Evolutionary conservation across 2,797 vertebrate species (phyloP), one percentile per base, ranked within the genome.

Genomic region (Rhincodon typus): DNA sequence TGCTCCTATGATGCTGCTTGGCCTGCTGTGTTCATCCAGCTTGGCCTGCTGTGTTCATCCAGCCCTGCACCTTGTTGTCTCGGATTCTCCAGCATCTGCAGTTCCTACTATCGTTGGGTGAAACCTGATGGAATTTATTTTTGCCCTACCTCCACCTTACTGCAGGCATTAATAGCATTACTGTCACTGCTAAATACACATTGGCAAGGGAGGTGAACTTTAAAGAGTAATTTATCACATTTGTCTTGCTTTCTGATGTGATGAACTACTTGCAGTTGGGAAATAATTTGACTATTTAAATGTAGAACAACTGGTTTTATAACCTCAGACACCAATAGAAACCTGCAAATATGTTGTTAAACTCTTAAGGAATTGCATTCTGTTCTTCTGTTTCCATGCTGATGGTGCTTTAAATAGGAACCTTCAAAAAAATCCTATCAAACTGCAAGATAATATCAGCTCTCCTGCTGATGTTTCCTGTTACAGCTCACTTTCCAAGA

Each of bases 401-500:
- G 1, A n/a, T 30, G 21, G 25, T 38, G 27, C 17, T 77, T 74
- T 34, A 46, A 94, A 53, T 74, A 53, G 38, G 30, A 4, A 50
- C 38, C 50, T 70, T 25, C 50, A 53, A 77, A 77, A 77, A 70
- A 72, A 57, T 72, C 23, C n/a, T 25, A 77, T 46, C 46, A 50
- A 95, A 53, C 46, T 74, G 42, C 69, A 77, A 77, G 67, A 94
- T 94, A 94, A 46, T n/a, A 94, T 72, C 94, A 74, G 67, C 46
- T 70, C 70, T 21, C 70, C 69, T 70, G 7, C 70, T 77, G 90
- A 69, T 69, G 70, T 50, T 95, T 77, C 70, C 94, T 53, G 70
- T 95, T 94, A 57, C 94, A 74, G 46, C 19, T 95, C 27, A 74
- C 70, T 74, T 95, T 95, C 42, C 94, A 95, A 70, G 69, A 77